Evolutionary conservation across 2,113 vertebrate genomes (phyloP).

Genomic region (Tupaia tana): DNA sequence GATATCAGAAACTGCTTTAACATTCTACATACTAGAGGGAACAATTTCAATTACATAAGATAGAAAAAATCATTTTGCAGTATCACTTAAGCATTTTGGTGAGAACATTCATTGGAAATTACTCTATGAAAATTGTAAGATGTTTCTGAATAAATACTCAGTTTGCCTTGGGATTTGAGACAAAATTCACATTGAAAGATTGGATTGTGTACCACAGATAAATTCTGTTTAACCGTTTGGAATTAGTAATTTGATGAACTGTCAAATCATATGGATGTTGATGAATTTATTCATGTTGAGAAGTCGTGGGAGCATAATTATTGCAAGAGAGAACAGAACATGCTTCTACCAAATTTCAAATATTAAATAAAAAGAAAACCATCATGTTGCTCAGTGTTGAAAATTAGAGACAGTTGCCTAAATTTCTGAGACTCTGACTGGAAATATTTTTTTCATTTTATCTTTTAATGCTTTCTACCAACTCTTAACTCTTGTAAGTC

Average conservation of each 20-base stretch:
- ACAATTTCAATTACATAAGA: conserved; percentile 66
- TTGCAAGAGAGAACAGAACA: conserved; percentile 61
- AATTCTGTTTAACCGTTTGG: conserved; percentile 71
- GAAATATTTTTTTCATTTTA: conserved; percentile 37
- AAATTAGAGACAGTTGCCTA: neutral
- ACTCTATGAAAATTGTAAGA: conserved; percentile 74
- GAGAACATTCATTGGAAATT: conserved; percentile 44
- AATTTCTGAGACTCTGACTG: neutral
- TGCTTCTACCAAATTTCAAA: conserved; percentile 55
- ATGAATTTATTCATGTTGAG: conserved; percentile 82
- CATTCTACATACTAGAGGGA: conserved; percentile 50
- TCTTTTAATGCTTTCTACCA: neutral
- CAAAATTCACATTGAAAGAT: conserved; percentile 75
- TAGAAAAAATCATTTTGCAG: conserved; percentile 65
- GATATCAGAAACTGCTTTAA: conserved; percentile 55
- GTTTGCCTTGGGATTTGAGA: conserved; percentile 71
- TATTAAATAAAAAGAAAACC: conserved; percentile 36
- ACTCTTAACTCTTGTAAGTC: neutral
- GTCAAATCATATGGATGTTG: conserved; percentile 70
- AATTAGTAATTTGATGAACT: conserved; percentile 81
- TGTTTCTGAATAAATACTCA: conserved; percentile 80
- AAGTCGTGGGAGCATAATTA: conserved; percentile 65
- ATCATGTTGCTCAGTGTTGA: neutral
- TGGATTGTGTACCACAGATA: conserved; percentile 71
- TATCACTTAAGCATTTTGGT: conserved; percentile 69